These are phyloP conservation scores for Hafferia zeledoni DNA, from an alignment of 2,797 vertebrate genomes.

Conservation along the genomic window DNA sequence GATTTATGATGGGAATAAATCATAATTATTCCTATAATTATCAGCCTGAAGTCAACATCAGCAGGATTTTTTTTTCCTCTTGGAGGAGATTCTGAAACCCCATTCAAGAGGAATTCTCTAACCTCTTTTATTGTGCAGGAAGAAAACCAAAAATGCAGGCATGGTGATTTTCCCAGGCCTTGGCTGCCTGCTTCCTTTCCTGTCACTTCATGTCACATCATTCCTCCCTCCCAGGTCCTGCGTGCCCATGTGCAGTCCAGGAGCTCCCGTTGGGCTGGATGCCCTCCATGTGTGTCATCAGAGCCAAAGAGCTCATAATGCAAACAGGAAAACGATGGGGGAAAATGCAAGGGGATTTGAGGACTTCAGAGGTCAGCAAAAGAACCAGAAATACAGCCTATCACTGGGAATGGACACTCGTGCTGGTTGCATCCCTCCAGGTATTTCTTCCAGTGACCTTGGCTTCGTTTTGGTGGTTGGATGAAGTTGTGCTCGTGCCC, in stretches of 20 bases:
- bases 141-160: background rate
- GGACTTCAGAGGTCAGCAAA: accelerated
- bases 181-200: background rate
- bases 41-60: background rate
- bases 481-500: background rate
- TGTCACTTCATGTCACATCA: slow-evolving; percentile 28
- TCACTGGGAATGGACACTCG: accelerated
- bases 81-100: background rate
- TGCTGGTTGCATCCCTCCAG: accelerated
- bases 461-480: background rate
- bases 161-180: slow-evolving; percentile 25
- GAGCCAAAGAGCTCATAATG: background rate
- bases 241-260: accelerated
- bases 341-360: background rate
- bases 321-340: background rate
- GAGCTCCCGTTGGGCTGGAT: background rate
- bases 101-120: slow-evolving; percentile 10
- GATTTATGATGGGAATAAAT: slow-evolving; percentile 39
- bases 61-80: background rate
- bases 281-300: background rate
- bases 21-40: slow-evolving; percentile 11
- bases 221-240: background rate
- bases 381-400: background rate
- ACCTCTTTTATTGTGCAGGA: background rate
- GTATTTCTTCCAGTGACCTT: background rate